A percentile compares a stretch with the other conserved stretches of the same genome.
These are phyloP conservation scores for Coelopa frigida DNA, from an alignment of 1,140 invertebrate species.

Conservation along the genomic window DNA sequence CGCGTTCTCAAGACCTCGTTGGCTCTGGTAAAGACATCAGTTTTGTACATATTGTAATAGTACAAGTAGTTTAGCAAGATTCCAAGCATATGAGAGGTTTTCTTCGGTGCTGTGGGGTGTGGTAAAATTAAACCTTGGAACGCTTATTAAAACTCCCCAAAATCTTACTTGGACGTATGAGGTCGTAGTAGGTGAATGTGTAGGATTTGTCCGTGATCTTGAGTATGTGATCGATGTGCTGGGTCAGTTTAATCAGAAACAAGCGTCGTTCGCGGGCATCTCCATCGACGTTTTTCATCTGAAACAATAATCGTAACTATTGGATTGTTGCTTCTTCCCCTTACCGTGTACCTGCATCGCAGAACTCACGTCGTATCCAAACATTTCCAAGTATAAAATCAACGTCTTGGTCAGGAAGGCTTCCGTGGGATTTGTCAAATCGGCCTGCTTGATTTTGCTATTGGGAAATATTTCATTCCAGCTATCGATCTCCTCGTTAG, in stretches of 20 bases:
- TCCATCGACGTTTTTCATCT: too few relatives aligned
- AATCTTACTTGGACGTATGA: conserved; percentile 26
- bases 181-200: conserved; percentile 25
- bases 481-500: conserved; percentile 7
- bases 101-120: conserved; percentile 24
- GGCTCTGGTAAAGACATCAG: conserved; percentile 18
- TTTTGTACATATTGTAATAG: conserved; percentile 30
- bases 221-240: conserved; percentile 29
- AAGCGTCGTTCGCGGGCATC: conserved; percentile 23
- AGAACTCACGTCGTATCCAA: conserved; percentile 28
- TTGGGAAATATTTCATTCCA: conserved; percentile 25
- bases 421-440: conserved; percentile 23
- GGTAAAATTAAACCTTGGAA: not conserved
- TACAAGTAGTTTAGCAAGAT: conserved; percentile 27
- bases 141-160: not conserved
- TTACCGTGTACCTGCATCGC: conserved; percentile 22
- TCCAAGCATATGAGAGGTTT: conserved; percentile 22
- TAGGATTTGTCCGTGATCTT: conserved; percentile 26
- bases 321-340: not conserved
- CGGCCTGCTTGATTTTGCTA: conserved; percentile 18
- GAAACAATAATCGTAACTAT: too few relatives aligned
- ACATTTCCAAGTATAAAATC: conserved; percentile 21
- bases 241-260: conserved; percentile 25
- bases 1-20: conserved; percentile 16
- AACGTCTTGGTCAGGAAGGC: conserved; percentile 22